These are phyloP conservation scores for Rhizoglyphus robini DNA, from an alignment of 1,140 invertebrate genomes.

Conservation along the genomic window DNA sequence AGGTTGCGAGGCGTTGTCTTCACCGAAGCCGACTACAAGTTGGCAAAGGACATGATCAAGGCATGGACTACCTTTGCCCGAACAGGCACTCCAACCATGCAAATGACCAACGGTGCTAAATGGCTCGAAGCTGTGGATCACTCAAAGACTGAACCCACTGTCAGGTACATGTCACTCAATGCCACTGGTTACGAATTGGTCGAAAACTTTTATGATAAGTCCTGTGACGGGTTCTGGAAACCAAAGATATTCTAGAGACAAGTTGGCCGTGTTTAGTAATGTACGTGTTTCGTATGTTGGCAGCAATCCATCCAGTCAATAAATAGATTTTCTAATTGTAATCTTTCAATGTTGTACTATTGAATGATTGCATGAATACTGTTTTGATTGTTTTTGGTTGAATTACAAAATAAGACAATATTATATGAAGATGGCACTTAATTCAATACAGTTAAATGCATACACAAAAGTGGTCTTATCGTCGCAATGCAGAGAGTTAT, in stretches of 20 bases:
- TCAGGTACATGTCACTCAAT: slow-evolving; percentile 12
- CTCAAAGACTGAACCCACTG: not conserved
- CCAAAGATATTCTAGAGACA: not conserved
- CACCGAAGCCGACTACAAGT: slow-evolving; percentile 56
- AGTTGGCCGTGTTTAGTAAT: too few relatives aligned
- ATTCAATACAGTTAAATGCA: too few relatives aligned
- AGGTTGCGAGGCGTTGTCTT: slow-evolving; percentile 49
- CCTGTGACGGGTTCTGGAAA: slow-evolving; percentile 6
- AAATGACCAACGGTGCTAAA: not conserved
- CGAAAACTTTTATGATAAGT: not conserved
- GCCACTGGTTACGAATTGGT: slow-evolving; percentile 4
- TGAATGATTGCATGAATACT: too few relatives aligned
- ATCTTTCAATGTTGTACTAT: too few relatives aligned
- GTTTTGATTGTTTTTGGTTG: too few relatives aligned
- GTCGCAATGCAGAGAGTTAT: too few relatives aligned
- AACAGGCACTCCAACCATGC: slow-evolving; percentile 44
- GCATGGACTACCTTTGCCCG: slow-evolving; percentile 92
- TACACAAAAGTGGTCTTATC: too few relatives aligned
- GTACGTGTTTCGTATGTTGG: too few relatives aligned
- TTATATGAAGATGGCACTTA: too few relatives aligned
- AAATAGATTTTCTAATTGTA: too few relatives aligned
- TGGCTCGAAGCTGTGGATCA: not conserved
- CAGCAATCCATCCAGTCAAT: too few relatives aligned
- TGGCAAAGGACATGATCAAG: slow-evolving; percentile 72
- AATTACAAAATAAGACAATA: too few relatives aligned